Conservation (phyloP, 2,797 vertebrate species). For the Rhyacichthys aspro region DNA sequence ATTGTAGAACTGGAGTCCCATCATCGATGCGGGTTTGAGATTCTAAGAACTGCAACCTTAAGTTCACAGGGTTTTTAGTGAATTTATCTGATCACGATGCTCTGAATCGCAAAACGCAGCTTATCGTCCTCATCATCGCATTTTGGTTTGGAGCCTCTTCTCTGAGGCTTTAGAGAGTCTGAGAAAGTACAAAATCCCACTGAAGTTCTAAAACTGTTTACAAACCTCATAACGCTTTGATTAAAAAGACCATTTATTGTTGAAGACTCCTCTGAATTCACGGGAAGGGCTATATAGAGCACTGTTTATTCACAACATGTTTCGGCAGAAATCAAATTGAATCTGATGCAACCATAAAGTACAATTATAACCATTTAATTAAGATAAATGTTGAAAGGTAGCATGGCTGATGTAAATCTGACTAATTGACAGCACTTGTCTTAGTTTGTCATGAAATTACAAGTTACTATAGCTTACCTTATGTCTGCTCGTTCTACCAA, state of each 20-base stretch:
- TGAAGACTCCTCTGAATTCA: neutral
- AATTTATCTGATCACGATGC: constrained; percentile 68
- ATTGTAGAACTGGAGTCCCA: constrained; percentile 70
- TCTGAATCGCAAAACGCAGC: constrained; percentile 47
- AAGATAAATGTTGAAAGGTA: too few relatives aligned
- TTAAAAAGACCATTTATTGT: constrained; percentile 13
- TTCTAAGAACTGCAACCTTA: constrained; percentile 65
- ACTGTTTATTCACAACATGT: too few relatives aligned
- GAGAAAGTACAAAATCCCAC: constrained; percentile 48
- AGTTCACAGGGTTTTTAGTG: constrained; percentile 60
- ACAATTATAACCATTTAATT: too few relatives aligned
- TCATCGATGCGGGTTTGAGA: constrained; percentile 60
- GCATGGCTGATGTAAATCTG: too few relatives aligned
- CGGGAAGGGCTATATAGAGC: too few relatives aligned
- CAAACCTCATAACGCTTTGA: constrained; percentile 20
- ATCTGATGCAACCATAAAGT: too few relatives aligned
- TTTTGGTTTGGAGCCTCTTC: constrained; percentile 56
- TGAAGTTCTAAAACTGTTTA: constrained; percentile 47
- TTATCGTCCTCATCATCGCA: constrained; percentile 57
- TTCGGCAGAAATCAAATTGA: neutral
- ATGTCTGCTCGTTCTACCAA: too few relatives aligned
- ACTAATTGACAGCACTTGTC: neutral
- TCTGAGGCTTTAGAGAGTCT: constrained; percentile 48
- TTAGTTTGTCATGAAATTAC: neutral
- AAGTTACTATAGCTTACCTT: neutral